Conservation (phyloP, 2,888 invertebrate genomes). For the Agrochola lota region DNA sequence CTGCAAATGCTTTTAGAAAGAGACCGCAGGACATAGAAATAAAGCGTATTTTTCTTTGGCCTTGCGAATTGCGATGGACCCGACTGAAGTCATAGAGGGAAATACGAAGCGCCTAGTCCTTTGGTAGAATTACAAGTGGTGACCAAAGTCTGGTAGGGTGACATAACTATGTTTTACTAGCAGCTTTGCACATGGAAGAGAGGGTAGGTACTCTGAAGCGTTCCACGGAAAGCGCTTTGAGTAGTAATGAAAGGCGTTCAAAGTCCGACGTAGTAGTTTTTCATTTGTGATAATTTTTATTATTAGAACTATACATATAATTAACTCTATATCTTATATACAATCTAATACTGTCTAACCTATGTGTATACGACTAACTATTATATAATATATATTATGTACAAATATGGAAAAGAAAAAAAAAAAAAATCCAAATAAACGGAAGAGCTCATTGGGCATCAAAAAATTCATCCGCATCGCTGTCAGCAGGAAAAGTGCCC, state of each 20-base stretch:
- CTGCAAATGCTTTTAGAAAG: constrained; percentile 47
- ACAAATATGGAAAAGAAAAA: no score
- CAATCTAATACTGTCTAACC: no score
- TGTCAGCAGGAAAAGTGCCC: no score
- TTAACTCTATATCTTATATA: no score
- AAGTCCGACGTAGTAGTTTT: neutral
- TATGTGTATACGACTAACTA: no score
- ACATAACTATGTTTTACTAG: constrained; percentile 55
- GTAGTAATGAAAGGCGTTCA: constrained; percentile 3
- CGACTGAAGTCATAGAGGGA: constrained; percentile 51
- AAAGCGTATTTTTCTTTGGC: constrained; percentile 55
- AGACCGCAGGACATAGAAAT: constrained; percentile 53
- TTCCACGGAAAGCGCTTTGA: constrained; percentile 14
- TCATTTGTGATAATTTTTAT: neutral
- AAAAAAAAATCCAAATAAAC: no score
- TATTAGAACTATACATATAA: no score
- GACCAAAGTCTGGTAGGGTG: constrained; percentile 60
- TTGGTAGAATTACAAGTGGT: constrained; percentile 5
- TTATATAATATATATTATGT: no score
- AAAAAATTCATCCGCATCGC: no score
- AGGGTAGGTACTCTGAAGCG: neutral
- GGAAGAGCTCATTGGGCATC: no score
- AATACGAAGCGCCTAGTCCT: constrained; percentile 67
- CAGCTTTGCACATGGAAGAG: neutral
- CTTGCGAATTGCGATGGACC: constrained; percentile 53